Conservation (phyloP, 2,888 invertebrate species). For the Harpalus rufipes region DNA sequence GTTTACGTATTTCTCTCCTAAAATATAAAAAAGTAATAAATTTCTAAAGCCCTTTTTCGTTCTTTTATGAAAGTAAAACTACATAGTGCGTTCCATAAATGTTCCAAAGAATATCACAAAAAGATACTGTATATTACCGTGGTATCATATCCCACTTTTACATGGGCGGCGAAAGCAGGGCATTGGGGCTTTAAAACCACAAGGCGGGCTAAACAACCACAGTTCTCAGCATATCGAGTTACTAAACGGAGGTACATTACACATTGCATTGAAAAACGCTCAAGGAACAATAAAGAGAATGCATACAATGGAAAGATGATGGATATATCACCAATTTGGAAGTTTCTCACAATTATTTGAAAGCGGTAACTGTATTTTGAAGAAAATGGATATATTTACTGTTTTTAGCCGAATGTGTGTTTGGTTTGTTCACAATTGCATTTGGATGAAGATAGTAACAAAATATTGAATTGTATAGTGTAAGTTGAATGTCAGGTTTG, state of each 20-base stretch:
- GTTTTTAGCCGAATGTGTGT: not conserved
- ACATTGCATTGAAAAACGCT: not conserved
- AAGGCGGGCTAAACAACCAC: slow-evolving; percentile 51
- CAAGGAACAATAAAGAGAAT: slow-evolving; percentile 9
- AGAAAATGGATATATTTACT: not conserved
- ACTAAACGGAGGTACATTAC: slow-evolving; percentile 48
- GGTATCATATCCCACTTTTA: slow-evolving; percentile 42
- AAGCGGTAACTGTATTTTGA: slow-evolving; percentile 4
- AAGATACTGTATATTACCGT: slow-evolving; percentile 35
- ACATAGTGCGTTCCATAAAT: slow-evolving; percentile 11
- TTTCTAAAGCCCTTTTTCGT: slow-evolving; percentile 8
- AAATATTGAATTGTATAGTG: too few relatives aligned
- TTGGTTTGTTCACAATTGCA: too few relatives aligned
- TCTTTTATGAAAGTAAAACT: slow-evolving; percentile 31
- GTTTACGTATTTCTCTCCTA: not conserved
- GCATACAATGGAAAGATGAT: not conserved
- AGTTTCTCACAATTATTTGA: slow-evolving; percentile 27
- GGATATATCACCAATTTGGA: slow-evolving; percentile 15
- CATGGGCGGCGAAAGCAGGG: slow-evolving; percentile 32
- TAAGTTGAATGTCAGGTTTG: too few relatives aligned
- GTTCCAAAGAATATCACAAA: slow-evolving; percentile 16
- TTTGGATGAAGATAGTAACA: too few relatives aligned
- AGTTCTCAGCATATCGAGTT: slow-evolving; percentile 61
- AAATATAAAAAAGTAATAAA: not conserved
- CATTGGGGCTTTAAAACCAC: slow-evolving; percentile 16